A percentile compares a stretch with the other conserved stretches of the same genome.
These are phyloP conservation scores for Symphodus melops DNA, from an alignment of 2,113 vertebrate species.

Conservation along the genomic window DNA sequence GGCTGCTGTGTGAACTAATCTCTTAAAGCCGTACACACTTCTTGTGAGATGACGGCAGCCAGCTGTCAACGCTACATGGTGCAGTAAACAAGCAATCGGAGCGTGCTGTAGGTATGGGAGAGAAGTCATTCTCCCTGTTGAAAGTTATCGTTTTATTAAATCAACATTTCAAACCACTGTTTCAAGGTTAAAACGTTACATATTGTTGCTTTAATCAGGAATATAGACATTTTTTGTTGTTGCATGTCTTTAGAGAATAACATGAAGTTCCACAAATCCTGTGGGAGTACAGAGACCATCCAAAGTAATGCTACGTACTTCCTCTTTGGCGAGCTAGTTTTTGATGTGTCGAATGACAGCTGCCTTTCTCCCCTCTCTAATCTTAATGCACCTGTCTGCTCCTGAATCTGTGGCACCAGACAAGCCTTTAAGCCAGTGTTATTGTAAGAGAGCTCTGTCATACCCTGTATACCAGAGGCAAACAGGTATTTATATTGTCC, in stretches of 20 bases:
- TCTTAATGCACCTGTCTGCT: constrained; percentile 47
- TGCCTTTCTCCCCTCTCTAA: constrained; percentile 25
- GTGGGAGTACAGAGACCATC: neutral
- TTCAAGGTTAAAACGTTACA: too few relatives aligned
- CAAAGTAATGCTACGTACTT: constrained; percentile 12
- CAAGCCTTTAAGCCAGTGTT: neutral
- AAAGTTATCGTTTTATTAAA: too few relatives aligned
- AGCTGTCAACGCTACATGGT: too few relatives aligned
- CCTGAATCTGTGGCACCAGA: constrained; percentile 17
- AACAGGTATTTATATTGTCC: neutral
- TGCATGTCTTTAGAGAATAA: neutral
- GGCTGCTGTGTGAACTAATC: too few relatives aligned
- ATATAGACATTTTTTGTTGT: neutral
- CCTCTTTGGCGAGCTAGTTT: constrained; percentile 34
- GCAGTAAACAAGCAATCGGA: too few relatives aligned
- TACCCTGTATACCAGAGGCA: neutral
- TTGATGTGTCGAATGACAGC: constrained; percentile 43
- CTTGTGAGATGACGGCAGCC: too few relatives aligned
- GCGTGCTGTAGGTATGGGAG: too few relatives aligned
- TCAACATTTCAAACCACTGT: too few relatives aligned
- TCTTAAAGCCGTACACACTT: too few relatives aligned
- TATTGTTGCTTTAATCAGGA: too few relatives aligned
- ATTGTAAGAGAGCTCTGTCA: neutral
- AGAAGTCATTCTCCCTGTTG: too few relatives aligned
- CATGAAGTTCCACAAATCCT: constrained; percentile 11